Conservation (phyloP, 2,113 vertebrate species). For the Triplophysa tibetana region DNA sequence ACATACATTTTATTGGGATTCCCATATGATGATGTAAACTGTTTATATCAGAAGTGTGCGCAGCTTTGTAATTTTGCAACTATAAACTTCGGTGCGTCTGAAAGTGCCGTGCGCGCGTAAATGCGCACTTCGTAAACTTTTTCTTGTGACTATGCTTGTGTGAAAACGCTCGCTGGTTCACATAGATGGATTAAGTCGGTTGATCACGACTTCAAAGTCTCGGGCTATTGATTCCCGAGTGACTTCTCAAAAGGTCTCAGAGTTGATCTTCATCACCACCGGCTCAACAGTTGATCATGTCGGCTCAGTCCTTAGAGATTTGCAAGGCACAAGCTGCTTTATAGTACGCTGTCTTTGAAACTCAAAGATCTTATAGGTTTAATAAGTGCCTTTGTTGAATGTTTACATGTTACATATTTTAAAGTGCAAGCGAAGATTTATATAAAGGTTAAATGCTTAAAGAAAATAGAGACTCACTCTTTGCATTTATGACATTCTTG, state of each 20-base stretch:
- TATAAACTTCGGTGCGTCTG: too few species aligned
- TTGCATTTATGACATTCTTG: background rate
- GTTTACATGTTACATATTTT: slow-evolving; percentile 23
- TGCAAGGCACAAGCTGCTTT: slow-evolving; percentile 5
- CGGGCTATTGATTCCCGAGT: slow-evolving; percentile 53
- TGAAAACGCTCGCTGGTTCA: slow-evolving; percentile 25
- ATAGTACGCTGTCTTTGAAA: slow-evolving; percentile 6
- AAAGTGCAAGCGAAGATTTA: background rate
- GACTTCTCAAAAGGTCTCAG: slow-evolving; percentile 53
- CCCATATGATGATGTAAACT: too few species aligned
- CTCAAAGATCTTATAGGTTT: background rate
- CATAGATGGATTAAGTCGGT: slow-evolving; percentile 36
- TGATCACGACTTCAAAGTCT: slow-evolving; percentile 49
- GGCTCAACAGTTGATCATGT: slow-evolving; percentile 46
- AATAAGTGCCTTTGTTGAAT: slow-evolving; percentile 24
- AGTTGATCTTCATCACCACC: slow-evolving; percentile 44
- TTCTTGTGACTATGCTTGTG: background rate
- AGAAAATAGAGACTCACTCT: background rate
- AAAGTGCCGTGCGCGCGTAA: background rate
- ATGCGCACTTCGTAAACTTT: background rate
- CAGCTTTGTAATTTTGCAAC: too few species aligned
- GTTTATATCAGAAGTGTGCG: too few species aligned
- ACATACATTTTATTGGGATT: too few species aligned
- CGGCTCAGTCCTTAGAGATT: slow-evolving; percentile 15
- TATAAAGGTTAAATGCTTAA: background rate